Evolutionary conservation across 1,140 invertebrate genomes (phyloP), one percentile per base, ranked within the genome.

Genomic region (Geopemphigus sp.): DNA sequence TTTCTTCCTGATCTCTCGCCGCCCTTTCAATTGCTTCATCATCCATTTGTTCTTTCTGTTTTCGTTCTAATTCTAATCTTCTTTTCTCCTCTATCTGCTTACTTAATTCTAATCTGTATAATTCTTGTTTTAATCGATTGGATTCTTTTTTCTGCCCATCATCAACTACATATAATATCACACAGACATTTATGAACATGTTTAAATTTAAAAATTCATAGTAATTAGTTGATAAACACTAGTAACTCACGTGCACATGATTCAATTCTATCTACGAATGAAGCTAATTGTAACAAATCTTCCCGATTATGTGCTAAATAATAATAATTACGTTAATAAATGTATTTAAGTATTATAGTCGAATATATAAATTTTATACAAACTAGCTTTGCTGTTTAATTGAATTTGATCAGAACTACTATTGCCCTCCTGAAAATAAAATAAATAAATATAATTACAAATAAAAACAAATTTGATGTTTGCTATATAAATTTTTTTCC

Each of bases 51-150:
- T 78, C 56, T 63, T 63, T 61, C 24, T 19, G 57, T 63, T 61
- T 61, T 50, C 17, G 56, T 50, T 59, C 74, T 50, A 39, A 0
- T 39, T 78, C 74, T 22, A 78, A 50, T 5, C n/a, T 47, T 78
- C 5, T 78, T 47, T 63, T 78, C 15, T 78, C 74, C 39, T 78
- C 74, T 63, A 78, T 78, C 17, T 78, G 74, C 47, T 78, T 78
- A 26, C 15, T 61, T 61, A 78, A 61, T 50, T 78, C 74, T 19
- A 78, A 47, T 50, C 74, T 63, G 45, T 78, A 78, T 8, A 63
- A n/a, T 78, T 78, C 74, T 78, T 78, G 74, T 19, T 63, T 78
- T 19, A 61, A 47, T 50, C 39, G n/a, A 45, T 78, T 78, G 22
- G 56, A 19, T 59, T 78, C 39, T 47, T 47, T 78, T 14, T 5